Percentiles rank a stretch among this genome's conserved stretches.
Evolutionary conservation across 2,888 invertebrate genomes (phyloP).

Genomic region (Ditula angustiorana): DNA sequence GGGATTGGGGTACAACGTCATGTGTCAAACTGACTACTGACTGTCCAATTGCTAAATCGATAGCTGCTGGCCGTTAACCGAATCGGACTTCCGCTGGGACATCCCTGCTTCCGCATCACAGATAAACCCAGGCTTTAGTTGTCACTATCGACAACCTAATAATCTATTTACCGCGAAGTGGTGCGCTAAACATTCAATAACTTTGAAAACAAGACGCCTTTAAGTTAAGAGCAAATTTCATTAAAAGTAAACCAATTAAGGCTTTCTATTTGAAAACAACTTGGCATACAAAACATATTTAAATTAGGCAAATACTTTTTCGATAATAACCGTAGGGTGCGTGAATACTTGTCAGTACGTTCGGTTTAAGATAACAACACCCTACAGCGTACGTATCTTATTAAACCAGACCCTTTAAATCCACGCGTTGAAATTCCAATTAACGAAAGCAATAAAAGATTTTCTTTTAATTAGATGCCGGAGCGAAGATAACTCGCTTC

Average conservation of each 20-base stretch:
- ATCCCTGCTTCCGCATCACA: conserved; percentile 42
- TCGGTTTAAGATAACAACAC: neutral
- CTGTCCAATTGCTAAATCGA: conserved; percentile 67
- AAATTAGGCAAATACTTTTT: neutral
- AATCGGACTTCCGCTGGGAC: conserved; percentile 59
- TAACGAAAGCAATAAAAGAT: conserved; percentile 55
- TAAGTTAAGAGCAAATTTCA: neutral
- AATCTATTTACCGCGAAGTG: conserved; percentile 48
- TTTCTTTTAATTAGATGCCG: conserved; percentile 74
- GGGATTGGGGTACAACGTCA: conserved; percentile 54
- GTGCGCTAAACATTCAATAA: conserved; percentile 52
- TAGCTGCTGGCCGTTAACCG: conserved; percentile 58
- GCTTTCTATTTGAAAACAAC: neutral
- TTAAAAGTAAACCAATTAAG: neutral
- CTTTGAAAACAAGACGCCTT: neutral
- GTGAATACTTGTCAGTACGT: neutral
- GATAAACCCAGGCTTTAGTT: conserved; percentile 35
- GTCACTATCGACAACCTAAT: conserved; percentile 15
- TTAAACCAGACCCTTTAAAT: conserved; percentile 16
- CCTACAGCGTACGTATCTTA: neutral
- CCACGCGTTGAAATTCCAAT: conserved; percentile 40
- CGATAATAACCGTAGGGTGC: neutral
- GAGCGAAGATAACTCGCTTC: conserved; percentile 74
- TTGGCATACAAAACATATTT: neutral
- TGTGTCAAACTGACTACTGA: conserved; percentile 67